phyloP scores from a whole-genome alignment of 92 coral and sea anemone species.

The Zoanthus sansibaricus region DNA sequence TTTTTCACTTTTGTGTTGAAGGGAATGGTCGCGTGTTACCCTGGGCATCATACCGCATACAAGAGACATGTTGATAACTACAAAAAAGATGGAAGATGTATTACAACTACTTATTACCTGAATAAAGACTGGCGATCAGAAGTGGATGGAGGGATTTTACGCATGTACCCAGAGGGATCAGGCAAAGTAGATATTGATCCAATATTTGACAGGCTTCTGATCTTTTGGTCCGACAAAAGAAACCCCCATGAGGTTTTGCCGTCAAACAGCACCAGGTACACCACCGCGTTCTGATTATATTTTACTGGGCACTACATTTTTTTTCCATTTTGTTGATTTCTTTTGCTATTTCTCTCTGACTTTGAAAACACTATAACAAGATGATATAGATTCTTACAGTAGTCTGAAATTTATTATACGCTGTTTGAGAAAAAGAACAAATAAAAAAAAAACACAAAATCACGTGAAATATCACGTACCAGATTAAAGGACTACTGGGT shows the following conservation, averaged over 20 bases:
- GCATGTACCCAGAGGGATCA: conserved; percentile 81
- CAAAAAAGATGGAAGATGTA: conserved; percentile 90
- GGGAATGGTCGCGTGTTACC: conserved; percentile 99
- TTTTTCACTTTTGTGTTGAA: not conserved
- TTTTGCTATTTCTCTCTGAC: too few relatives aligned
- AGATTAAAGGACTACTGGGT: too few relatives aligned
- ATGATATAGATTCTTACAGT: too few relatives aligned
- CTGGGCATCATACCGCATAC: conserved; percentile 82
- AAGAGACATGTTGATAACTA: conserved; percentile 96
- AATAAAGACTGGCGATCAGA: conserved; percentile 84
- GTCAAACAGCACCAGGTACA: conserved; percentile 76
- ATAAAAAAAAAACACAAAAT: too few relatives aligned
- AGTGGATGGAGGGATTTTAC: conserved; percentile 83
- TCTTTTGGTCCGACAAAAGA: conserved; percentile 96
- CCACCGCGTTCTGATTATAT: not conserved
- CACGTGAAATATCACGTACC: too few relatives aligned
- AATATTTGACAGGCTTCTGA: conserved; percentile 82
- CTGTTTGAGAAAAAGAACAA: too few relatives aligned
- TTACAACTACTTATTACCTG: conserved; percentile 90
- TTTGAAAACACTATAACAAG: too few relatives aligned
- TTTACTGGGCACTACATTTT: not conserved
- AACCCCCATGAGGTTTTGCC: conserved; percentile 97
- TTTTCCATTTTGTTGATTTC: too few relatives aligned
- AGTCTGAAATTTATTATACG: too few relatives aligned
- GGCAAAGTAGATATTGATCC: conserved; percentile 84